Evolutionary conservation across 2,888 invertebrate genomes (phyloP).

Genomic region (Sicus ferrugineus): DNA sequence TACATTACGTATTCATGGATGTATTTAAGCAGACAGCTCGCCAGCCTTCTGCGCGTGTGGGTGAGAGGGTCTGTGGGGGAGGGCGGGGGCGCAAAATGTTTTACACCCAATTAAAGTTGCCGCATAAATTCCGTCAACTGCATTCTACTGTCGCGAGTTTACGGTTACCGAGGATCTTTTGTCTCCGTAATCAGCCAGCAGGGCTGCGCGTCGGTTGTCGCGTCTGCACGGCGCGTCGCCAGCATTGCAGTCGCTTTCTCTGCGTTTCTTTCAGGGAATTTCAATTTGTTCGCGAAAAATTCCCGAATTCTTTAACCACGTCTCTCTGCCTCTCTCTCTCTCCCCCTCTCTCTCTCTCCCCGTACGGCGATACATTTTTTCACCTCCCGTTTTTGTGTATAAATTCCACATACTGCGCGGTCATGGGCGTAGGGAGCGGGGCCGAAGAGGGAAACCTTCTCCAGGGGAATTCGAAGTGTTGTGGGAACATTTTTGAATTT

Average conservation of each 20-base stretch:
- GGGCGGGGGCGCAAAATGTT: neutral
- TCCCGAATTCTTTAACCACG: no score
- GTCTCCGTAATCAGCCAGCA: neutral
- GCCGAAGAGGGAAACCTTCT: no score
- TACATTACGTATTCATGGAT: neutral
- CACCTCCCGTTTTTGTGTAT: no score
- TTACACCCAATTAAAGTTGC: conserved; percentile 2
- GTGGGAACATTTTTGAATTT: no score
- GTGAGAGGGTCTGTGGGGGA: neutral
- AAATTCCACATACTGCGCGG: no score
- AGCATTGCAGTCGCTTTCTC: neutral
- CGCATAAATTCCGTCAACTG: conserved; percentile 2
- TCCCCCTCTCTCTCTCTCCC: neutral
- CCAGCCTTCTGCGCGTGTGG: no score
- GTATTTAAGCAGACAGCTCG: neutral
- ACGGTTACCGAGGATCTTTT: no score
- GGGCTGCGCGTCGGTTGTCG: neutral
- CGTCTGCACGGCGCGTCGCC: neutral
- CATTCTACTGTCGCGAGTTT: conserved; percentile 1
- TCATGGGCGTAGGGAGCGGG: no score
- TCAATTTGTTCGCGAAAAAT: no score
- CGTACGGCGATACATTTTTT: no score
- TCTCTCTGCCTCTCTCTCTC: neutral
- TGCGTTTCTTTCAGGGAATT: no score
- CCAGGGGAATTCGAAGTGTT: no score